phyloP scores from a whole-genome alignment of 1,140 invertebrate species.

The Phocides pigmalion region DNA sequence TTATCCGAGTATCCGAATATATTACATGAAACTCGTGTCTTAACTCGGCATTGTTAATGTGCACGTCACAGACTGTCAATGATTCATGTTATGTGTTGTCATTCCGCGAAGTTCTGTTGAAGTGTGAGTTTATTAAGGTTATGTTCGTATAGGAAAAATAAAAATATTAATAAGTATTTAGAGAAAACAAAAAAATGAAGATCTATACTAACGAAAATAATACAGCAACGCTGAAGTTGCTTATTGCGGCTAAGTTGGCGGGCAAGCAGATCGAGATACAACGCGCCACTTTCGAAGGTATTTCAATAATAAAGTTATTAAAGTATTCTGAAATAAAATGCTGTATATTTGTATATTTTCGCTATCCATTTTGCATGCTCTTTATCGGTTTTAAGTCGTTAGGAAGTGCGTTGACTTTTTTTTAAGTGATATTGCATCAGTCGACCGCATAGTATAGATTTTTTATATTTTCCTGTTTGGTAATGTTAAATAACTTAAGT shows the following conservation, averaged over 20 bases:
- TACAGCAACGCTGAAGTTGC: slow-evolving; percentile 88
- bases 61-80: no score
- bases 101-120: not conserved
- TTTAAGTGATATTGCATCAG: no score
- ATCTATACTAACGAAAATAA: slow-evolving; percentile 89
- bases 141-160: slow-evolving; percentile 32
- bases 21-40: no score
- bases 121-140: slow-evolving; percentile 39
- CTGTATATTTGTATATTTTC: not conserved
- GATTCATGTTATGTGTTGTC: no score
- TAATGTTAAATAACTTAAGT: no score
- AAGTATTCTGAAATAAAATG: slow-evolving; percentile 29
- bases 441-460: no score
- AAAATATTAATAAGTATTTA: slow-evolving; percentile 4
- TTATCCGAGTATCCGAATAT: no score
- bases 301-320: slow-evolving; percentile 33
- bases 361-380: not conserved
- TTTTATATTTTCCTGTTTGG: no score
- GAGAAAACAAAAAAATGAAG: slow-evolving; percentile 82
- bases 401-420: not conserved
- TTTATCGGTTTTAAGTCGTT: not conserved
- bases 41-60: no score
- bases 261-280: slow-evolving; percentile 83
- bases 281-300: slow-evolving; percentile 85
- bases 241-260: slow-evolving; percentile 87